Evolutionary conservation across 1,140 invertebrate species (phyloP), one percentile per base, ranked within the genome.

Genomic region (Papilio machaon): DNA sequence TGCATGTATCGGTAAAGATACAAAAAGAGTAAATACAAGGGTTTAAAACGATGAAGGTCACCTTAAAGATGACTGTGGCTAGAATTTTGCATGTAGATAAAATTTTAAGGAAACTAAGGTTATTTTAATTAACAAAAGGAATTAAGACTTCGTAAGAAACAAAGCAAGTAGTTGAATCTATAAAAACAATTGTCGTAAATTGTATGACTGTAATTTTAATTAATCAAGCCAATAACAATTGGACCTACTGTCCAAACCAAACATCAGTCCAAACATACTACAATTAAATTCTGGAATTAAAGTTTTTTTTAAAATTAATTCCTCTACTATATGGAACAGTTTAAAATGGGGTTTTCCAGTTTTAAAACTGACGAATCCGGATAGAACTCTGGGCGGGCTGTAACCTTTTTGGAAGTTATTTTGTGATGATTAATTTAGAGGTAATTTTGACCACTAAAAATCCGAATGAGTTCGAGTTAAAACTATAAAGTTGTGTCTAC

Each of bases 41-140:
- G 47, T 54, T 23, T 23, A 77, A 77, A 15, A 58, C 35, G 35
- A 35, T 35, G 46, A 13, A 46, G 77, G 54, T 79, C 43, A 64
- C 35, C 35, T 79, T 79, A 77, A 58, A 77, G 17, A 60, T 67
- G 77, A 67, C 77, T 43, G 77, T 17, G 58, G 77, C 77, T 79
- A 79, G 54, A 64, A 67, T 79, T 79, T 79, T 38, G 23, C 43
- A 38, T 35, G 64, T 47, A 58, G 58, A 46, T 67, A 64, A 10
- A 79, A n/a, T 79, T 76, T 38, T 79, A 43, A 43, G 11, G 38
- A n/a, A 10, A 13, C 17, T 38, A 11, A 15, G 10, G 43, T 38
- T 15, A 38, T 79, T 79, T 79, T 79, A 79, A 79, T 79, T 67
- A 79, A 47, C 58, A 64, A 46, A 49, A n/a, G n/a, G 23, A 79